phyloP scores from a whole-genome alignment of 2,888 invertebrate species.

The Vanessa cardui region DNA sequence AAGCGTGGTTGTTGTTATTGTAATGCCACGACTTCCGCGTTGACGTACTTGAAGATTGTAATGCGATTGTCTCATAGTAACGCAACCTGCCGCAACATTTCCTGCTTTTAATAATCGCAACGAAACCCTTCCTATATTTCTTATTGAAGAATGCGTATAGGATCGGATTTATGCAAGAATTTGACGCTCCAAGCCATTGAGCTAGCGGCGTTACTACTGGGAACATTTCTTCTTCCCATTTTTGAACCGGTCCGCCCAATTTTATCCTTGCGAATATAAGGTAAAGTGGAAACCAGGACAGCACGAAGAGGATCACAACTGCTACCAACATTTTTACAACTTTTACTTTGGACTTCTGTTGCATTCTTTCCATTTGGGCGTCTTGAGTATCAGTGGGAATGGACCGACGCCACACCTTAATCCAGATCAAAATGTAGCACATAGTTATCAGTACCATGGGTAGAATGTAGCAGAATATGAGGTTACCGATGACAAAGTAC shows the following conservation, averaged over 20 bases:
- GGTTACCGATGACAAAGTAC: conserved; percentile 94
- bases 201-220: conserved; percentile 93
- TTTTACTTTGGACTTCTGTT: conserved; percentile 96
- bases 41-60: conserved; percentile 93
- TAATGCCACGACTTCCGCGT: conserved; percentile 93
- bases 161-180: conserved; percentile 97
- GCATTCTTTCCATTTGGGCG: conserved; percentile 95
- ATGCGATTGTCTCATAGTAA: conserved; percentile 93
- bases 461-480: conserved; percentile 94
- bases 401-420: conserved; percentile 93
- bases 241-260: conserved; percentile 88
- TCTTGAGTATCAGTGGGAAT: conserved; percentile 96
- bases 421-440: conserved; percentile 96
- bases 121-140: conserved; percentile 95
- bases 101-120: conserved; percentile 92
- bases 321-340: conserved; percentile 97
- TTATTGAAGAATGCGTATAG: conserved; percentile 97
- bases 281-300: conserved; percentile 96
- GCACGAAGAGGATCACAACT: conserved; percentile 95
- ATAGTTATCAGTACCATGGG: conserved; percentile 95
- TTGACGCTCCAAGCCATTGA: conserved; percentile 96
- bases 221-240: conserved; percentile 91
- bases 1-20: conserved; percentile 85
- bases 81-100: conserved; percentile 92
- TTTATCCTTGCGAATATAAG: conserved; percentile 94